phyloP scores from a whole-genome alignment of 2,797 vertebrate genomes.

The Xiphophorus birchmanni region DNA sequence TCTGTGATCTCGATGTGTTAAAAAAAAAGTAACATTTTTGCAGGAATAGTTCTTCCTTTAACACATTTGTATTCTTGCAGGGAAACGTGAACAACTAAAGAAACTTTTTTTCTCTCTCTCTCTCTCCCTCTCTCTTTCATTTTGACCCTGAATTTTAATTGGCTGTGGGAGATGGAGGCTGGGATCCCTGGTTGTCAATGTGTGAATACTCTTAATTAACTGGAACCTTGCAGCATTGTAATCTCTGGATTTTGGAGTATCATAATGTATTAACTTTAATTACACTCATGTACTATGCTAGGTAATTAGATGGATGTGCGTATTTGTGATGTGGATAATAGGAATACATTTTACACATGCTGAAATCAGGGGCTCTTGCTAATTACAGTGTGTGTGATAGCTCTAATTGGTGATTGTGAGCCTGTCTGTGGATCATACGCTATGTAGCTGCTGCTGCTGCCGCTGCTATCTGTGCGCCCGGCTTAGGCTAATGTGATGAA shows the following conservation, averaged over 20 bases:
- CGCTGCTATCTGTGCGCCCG: constrained; percentile 40
- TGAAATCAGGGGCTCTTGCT: constrained; percentile 74
- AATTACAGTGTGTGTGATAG: constrained; percentile 71
- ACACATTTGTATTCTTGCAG: constrained; percentile 11
- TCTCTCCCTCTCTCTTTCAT: background rate
- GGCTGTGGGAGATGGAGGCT: constrained; percentile 39
- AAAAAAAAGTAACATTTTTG: constrained; percentile 11
- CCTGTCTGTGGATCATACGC: constrained; percentile 49
- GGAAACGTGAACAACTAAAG: constrained; percentile 6
- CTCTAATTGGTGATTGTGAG: constrained; percentile 74
- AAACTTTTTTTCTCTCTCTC: constrained; percentile 40
- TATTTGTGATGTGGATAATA: constrained; percentile 80
- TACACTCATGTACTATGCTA: constrained; percentile 68
- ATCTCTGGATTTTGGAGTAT: constrained; percentile 78
- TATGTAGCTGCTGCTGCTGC: constrained; percentile 17
- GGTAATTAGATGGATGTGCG: constrained; percentile 77
- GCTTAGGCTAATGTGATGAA: constrained; percentile 72
- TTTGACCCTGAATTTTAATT: constrained; percentile 67
- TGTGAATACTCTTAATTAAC: constrained; percentile 74
- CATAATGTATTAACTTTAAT: constrained; percentile 82
- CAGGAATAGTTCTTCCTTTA: constrained; percentile 2
- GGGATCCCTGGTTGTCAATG: constrained; percentile 59
- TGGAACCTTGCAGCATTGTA: constrained; percentile 72
- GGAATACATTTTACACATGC: constrained; percentile 77
- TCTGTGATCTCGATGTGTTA: constrained; percentile 29